Base-by-base conservation (phyloP, 2,113 vertebrate genomes). In the Lota lota region DNA sequence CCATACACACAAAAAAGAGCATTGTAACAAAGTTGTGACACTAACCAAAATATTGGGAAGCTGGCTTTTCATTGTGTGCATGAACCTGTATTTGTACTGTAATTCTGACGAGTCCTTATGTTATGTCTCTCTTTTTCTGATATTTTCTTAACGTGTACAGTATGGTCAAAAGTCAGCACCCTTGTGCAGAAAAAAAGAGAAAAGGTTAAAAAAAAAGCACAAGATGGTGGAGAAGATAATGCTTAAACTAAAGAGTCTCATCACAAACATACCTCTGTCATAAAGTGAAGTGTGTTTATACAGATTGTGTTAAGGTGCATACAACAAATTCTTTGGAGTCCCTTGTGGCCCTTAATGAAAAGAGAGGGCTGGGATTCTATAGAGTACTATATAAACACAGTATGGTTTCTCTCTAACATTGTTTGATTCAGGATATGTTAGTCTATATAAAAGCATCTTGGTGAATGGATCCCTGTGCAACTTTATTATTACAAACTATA, bases 21-120 rank as follows among this genome's bases (percentile, higher is more conserved):
- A 82, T 85, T 78, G 83, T 86, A 87, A 83, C 79, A 83, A 85
- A 76, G 78, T 86, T 86, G 85, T 88, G 85, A 85, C 80, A 85
- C 83, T 87, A 87, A 89, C 86, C 84, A 82, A 90, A 88, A 85
- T 86, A 78, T 83, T 80, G 87, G 89, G 88, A 91, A 88, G 88
- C 87, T 91, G 85, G 88, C 85, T 91, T 78, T 92, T 90, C 87
- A 88, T 88, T 85, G 86, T 92, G 89, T 92, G 89, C 91, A 92
- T 92, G 90, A 91, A 86, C 73, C 80, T 89, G 89, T 91, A 84
- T 90, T 87, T 89, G 89, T 92, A 84, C 86, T 87, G 90, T 92
- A 84, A 81, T 88, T 86, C 76, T 82, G 66, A 84, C 82, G 76
- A 84, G 73, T 82, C 79, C 75, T 71, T 74, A 78, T 77, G 83